Evolutionary conservation across 2,113 vertebrate genomes (phyloP).

Genomic region (Castor canadensis): DNA sequence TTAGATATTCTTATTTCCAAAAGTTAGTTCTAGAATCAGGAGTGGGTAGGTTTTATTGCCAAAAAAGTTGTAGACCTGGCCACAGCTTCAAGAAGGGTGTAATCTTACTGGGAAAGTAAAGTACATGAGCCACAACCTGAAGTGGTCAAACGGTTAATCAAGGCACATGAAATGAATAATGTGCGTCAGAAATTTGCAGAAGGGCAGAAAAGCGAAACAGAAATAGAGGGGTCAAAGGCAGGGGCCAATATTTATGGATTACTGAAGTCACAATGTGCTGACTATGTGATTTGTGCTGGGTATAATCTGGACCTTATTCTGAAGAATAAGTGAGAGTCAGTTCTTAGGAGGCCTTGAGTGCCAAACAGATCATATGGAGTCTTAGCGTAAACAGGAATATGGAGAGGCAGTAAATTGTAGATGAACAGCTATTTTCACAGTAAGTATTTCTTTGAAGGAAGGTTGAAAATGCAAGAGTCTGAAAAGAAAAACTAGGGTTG

Average conservation of each 20-base stretch:
- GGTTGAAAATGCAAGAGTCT: not conserved
- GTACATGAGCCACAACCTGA: not conserved
- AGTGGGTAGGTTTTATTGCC: not conserved
- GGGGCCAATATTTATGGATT: too few species aligned
- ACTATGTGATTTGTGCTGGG: not conserved
- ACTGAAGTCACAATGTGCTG: accelerated
- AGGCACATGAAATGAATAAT: not conserved
- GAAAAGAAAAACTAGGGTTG: not conserved
- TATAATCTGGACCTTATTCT: not conserved
- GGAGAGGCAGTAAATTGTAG: not conserved
- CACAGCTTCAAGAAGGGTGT: not conserved
- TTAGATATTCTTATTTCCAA: not conserved
- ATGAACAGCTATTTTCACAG: not conserved
- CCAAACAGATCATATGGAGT: not conserved
- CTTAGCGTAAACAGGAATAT: accelerated
- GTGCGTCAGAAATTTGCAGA: not conserved
- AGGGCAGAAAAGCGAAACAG: not conserved
- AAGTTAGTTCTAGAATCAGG: not conserved
- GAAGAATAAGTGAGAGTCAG: not conserved
- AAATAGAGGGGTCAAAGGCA: not conserved
- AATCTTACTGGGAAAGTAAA: not conserved
- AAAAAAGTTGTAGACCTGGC: not conserved
- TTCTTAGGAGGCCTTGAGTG: not conserved
- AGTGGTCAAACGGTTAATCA: not conserved
- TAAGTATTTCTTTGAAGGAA: not conserved